These are phyloP conservation scores for Ondatra zibethicus DNA, from an alignment of 2,113 vertebrate genomes.

Conservation along the genomic window DNA sequence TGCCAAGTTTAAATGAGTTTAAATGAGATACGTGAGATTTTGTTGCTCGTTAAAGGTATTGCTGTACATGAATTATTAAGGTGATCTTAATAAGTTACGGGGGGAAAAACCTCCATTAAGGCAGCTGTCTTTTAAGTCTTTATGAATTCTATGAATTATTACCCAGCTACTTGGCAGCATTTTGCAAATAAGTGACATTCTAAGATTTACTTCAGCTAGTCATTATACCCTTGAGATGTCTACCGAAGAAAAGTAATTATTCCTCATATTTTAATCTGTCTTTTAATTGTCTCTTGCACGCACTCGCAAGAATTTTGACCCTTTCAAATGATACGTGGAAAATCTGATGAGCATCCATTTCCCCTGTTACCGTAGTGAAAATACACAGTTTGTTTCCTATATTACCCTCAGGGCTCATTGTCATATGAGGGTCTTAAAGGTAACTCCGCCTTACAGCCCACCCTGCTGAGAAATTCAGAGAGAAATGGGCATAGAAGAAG, in stretches of 20 bases:
- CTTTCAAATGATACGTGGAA: conserved; percentile 67
- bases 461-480: conserved; percentile 28
- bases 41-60: conserved; percentile 80
- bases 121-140: conserved; percentile 72
- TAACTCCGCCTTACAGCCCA: not conserved
- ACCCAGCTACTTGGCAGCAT: conserved; percentile 61
- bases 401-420: not conserved
- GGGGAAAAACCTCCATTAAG: conserved; percentile 75
- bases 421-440: conserved; percentile 11
- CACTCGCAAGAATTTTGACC: conserved; percentile 67
- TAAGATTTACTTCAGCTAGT: conserved; percentile 74
- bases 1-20: conserved; percentile 73
- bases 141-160: conserved; percentile 79
- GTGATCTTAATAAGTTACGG: conserved; percentile 78
- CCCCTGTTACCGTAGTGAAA: conserved; percentile 31
- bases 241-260: conserved; percentile 74
- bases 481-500: not conserved
- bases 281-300: conserved; percentile 71
- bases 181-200: conserved; percentile 71
- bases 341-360: conserved; percentile 29
- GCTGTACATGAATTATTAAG: conserved; percentile 81
- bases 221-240: conserved; percentile 63
- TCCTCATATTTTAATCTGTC: conserved; percentile 63
- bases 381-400: conserved; percentile 9
- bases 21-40: conserved; percentile 76